Percentiles rank a stretch among this genome's conserved stretches.
These are phyloP conservation scores for Polydrusus cervinus DNA, from an alignment of 2,888 invertebrate species.

Conservation along the genomic window DNA sequence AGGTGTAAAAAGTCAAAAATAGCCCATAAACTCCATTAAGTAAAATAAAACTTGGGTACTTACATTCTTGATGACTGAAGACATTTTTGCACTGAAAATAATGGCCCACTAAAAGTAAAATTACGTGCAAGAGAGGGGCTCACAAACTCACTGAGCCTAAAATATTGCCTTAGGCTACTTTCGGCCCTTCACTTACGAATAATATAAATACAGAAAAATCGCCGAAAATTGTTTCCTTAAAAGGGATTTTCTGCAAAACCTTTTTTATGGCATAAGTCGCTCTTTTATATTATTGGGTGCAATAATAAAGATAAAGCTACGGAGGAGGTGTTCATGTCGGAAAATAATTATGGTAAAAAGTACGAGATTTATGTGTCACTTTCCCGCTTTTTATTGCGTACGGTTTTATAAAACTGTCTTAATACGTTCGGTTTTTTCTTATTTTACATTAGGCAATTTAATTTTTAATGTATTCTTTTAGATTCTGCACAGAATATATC, in stretches of 20 bases:
- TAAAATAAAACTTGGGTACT: slow-evolving; percentile 28
- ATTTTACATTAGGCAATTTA: no score
- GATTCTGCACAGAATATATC: no score
- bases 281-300: slow-evolving; percentile 11
- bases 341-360: not conserved
- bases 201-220: slow-evolving; percentile 20
- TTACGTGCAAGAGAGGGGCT: slow-evolving; percentile 13
- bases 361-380: not conserved
- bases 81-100: slow-evolving; percentile 39
- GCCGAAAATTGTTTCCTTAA: slow-evolving; percentile 21
- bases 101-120: slow-evolving; percentile 26
- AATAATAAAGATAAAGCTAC: slow-evolving; percentile 12
- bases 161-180: slow-evolving; percentile 16
- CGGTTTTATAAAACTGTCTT: no score
- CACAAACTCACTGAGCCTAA: slow-evolving; percentile 13
- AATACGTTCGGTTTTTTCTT: no score
- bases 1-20: slow-evolving; percentile 7
- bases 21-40: slow-evolving; percentile 9
- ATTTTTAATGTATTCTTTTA: no score
- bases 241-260: slow-evolving; percentile 1
- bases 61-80: slow-evolving; percentile 32
- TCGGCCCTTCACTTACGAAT: not conserved
- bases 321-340: not conserved
- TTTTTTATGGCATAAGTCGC: slow-evolving; percentile 6
- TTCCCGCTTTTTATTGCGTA: not conserved